Conservation (phyloP, 2,888 invertebrate genomes). For the Lasioglossum morio region DNA sequence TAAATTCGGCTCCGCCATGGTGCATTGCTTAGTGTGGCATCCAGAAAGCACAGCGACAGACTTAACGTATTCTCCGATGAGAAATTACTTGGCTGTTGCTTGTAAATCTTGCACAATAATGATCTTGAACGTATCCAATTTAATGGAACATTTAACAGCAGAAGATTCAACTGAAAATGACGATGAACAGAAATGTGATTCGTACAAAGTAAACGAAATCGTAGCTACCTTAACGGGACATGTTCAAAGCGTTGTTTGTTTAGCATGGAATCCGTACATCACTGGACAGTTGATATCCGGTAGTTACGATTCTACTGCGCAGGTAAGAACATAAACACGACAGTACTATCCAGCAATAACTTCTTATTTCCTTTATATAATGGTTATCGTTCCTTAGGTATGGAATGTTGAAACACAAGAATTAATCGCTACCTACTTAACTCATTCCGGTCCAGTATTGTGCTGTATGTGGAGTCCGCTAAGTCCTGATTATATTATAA, state of each 20-base stretch:
- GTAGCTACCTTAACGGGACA: conserved; percentile 86
- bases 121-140: conserved; percentile 84
- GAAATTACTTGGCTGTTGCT: conserved; percentile 88
- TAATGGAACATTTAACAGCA: conserved; percentile 50
- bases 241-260: conserved; percentile 85
- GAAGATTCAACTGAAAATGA: conserved; percentile 29
- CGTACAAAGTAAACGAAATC: conserved; percentile 68
- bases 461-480: conserved; percentile 89
- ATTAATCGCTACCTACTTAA: conserved; percentile 87
- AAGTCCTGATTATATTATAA: conserved; percentile 87
- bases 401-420: conserved; percentile 87
- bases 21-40: conserved; percentile 90
- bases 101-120: conserved; percentile 86
- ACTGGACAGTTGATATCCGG: conserved; percentile 89
- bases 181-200: conserved; percentile 14
- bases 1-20: conserved; percentile 86
- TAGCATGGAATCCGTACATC: conserved; percentile 90
- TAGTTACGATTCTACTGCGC: conserved; percentile 89
- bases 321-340: conserved; percentile 85
- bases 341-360: neutral
- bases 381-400: conserved; percentile 84
- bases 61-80: conserved; percentile 86
- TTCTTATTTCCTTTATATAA: conserved; percentile 1
- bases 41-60: conserved; percentile 88
- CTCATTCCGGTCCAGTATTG: conserved; percentile 86